Evolutionary conservation across 2,113 vertebrate genomes (phyloP).

Genomic region (Coreoperca whiteheadi): DNA sequence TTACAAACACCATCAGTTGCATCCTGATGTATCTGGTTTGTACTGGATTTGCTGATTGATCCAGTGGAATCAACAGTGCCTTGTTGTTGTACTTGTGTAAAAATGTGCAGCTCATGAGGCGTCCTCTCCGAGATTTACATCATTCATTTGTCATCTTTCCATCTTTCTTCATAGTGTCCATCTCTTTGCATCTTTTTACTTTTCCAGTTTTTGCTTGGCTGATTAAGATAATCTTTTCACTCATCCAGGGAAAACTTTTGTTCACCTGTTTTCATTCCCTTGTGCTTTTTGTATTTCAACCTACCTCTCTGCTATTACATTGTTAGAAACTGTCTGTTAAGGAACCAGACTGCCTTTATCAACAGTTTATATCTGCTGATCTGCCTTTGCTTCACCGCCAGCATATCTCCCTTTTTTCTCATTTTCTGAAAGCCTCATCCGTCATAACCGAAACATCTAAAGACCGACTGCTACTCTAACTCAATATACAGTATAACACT

Average conservation of each 20-base stretch:
- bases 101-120: background rate
- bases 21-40: background rate
- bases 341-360: background rate
- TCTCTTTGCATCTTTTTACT: background rate
- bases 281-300: background rate
- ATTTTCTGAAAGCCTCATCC: background rate
- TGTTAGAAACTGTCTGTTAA: background rate
- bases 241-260: background rate
- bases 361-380: background rate
- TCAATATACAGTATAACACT: background rate
- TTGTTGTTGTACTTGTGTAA: slow-evolving; percentile 28
- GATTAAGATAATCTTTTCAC: background rate
- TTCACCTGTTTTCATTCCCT: background rate
- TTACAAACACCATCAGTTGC: background rate
- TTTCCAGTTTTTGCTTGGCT: slow-evolving; percentile 1
- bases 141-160: background rate
- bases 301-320: slow-evolving; percentile 20
- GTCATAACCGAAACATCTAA: background rate
- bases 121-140: background rate
- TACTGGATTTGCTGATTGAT: background rate
- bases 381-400: background rate
- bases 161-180: background rate
- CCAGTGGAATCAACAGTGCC: slow-evolving; percentile 2
- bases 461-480: background rate
- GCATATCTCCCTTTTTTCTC: background rate